phyloP scores from a whole-genome alignment of 2,888 invertebrate species.

The Chesias legatella region DNA sequence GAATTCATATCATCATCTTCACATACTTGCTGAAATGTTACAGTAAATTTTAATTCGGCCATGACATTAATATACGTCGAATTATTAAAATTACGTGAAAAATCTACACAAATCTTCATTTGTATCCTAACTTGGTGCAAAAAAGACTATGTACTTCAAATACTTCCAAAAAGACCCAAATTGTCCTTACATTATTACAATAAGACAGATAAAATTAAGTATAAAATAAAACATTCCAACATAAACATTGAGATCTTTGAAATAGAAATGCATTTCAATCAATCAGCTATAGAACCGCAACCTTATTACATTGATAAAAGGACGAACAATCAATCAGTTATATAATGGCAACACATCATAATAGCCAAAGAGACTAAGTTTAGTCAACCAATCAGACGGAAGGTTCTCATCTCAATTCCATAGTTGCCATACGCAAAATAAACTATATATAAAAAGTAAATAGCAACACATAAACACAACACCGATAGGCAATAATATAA shows the following conservation, averaged over 20 bases:
- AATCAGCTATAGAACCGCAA: constrained; percentile 22
- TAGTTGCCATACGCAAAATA: background rate
- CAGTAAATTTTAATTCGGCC: constrained; percentile 2
- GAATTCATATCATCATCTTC: too few relatives aligned
- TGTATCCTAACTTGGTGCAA: constrained; percentile 40
- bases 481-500: constrained; percentile 32
- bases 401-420: too few relatives aligned
- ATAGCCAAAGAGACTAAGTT: too few relatives aligned
- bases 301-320: constrained; percentile 22
- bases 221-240: constrained; percentile 27
- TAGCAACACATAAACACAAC: constrained; percentile 30
- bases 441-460: constrained; percentile 27
- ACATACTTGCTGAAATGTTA: too few relatives aligned
- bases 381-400: too few relatives aligned
- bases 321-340: constrained; percentile 18
- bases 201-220: constrained; percentile 25
- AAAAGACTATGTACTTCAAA: constrained; percentile 39
- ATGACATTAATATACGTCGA: constrained; percentile 3
- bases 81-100: constrained; percentile 8
- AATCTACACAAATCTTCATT: constrained; percentile 10
- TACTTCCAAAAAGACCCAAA: constrained; percentile 16
- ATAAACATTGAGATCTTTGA: constrained; percentile 51
- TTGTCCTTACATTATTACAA: constrained; percentile 17
- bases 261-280: constrained; percentile 25
- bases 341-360: background rate